Percentiles rank a stretch among this genome's conserved stretches.
These are phyloP conservation scores for Caenorhabditis sp. DNA, from an alignment of 2,888 invertebrate genomes.

Conservation along the genomic window DNA sequence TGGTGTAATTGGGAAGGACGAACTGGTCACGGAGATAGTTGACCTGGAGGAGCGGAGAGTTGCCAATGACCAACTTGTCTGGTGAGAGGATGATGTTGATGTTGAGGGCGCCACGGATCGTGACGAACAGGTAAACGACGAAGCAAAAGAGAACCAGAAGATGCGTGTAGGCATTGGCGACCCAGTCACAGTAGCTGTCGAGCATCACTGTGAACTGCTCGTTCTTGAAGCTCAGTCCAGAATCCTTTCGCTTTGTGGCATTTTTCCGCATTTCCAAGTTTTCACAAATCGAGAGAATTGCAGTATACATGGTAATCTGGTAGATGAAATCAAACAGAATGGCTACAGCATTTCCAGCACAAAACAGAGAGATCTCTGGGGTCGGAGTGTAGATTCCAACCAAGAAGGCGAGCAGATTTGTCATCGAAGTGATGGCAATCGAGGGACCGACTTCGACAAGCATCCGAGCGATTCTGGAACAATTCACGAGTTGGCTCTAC, in stretches of 20 bases:
- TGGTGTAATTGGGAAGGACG: slow-evolving; percentile 78
- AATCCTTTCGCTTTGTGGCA: slow-evolving; percentile 61
- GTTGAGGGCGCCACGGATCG: slow-evolving; percentile 70
- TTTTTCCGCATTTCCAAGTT: slow-evolving; percentile 66
- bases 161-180: slow-evolving; percentile 77
- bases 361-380: slow-evolving; percentile 94
- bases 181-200: slow-evolving; percentile 77
- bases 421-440: slow-evolving; percentile 94
- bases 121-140: slow-evolving; percentile 67
- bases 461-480: slow-evolving; percentile 85
- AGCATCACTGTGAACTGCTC: slow-evolving; percentile 63
- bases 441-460: slow-evolving; percentile 94
- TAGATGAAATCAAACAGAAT: slow-evolving; percentile 93
- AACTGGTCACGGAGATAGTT: slow-evolving; percentile 77
- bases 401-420: slow-evolving; percentile 86
- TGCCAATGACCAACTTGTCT: slow-evolving; percentile 78
- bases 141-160: slow-evolving; percentile 73
- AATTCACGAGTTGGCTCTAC: too few species aligned
- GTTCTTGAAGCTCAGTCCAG: slow-evolving; percentile 56
- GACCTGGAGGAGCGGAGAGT: slow-evolving; percentile 77
- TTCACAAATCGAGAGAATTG: slow-evolving; percentile 70
- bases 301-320: slow-evolving; percentile 82
- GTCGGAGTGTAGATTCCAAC: slow-evolving; percentile 94
- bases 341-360: slow-evolving; percentile 94
- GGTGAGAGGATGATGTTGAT: slow-evolving; percentile 77